Percentiles rank a stretch among this genome's conserved stretches.
phyloP scores from a whole-genome alignment of 2,113 vertebrate genomes.

The Craseonycteris thonglongyai region DNA sequence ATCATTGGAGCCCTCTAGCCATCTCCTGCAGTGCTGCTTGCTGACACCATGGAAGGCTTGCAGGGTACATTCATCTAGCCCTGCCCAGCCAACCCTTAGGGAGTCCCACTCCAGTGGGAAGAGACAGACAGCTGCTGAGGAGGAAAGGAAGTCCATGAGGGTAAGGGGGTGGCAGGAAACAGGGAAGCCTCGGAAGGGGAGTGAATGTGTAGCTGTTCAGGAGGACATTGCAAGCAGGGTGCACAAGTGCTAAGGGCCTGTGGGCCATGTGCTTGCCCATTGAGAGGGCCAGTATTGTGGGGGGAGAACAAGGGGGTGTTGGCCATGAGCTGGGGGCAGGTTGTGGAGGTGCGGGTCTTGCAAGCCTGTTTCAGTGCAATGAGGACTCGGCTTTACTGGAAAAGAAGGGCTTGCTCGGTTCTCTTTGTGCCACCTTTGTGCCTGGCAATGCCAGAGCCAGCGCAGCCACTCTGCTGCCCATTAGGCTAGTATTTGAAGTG shows the following conservation, averaged over 20 bases:
- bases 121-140: not conserved
- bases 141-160: not conserved
- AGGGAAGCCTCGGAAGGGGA: not conserved
- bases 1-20: no score
- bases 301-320: no score
- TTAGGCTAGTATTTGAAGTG: not conserved
- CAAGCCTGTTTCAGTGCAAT: not conserved
- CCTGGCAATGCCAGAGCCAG: not conserved
- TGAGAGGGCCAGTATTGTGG: not conserved
- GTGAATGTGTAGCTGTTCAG: not conserved
- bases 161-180: no score
- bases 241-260: not conserved
- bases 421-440: not conserved
- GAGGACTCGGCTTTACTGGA: not conserved
- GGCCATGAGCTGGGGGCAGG: not conserved
- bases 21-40: no score
- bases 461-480: not conserved
- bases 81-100: no score
- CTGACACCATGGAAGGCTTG: rapidly evolving
- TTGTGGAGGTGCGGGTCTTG: not conserved
- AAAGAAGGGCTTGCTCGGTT: not conserved
- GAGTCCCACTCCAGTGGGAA: not conserved
- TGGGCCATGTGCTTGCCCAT: not conserved
- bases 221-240: not conserved
- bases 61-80: not conserved